Base-by-base conservation (phyloP, 2,888 invertebrate species). In the Cyaniris semiargus region DNA sequence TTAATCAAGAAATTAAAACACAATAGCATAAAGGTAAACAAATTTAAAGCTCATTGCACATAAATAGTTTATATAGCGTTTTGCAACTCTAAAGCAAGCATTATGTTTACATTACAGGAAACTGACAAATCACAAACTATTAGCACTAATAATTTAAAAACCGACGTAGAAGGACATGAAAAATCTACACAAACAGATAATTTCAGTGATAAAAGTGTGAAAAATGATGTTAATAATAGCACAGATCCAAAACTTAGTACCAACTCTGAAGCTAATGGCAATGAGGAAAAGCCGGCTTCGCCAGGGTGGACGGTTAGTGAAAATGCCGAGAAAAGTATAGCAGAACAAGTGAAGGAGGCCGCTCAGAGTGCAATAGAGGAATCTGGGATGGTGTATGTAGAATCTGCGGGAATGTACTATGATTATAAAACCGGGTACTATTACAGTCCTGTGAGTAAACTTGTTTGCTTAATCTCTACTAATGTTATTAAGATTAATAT, bases 341-440 rank as follows among this genome's bases (percentile, higher is more conserved):
- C 96, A 0, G 96, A 97, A 66, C 96, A 97, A 89, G 97, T 97
- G 76, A 96, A 96, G 75, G 95, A 96, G 86, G 97, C 95, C 3
- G 97, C 97, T 0, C 96, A 97, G 86, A 95, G 95, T 86, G 97
- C 96, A 5, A 89, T 96, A 85, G 95, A 96, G 83, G 95, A 97
- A 81, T 95, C 95, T 74, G 97, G 97, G 23, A 97, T 98, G 95
- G 96, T 97, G 44, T 98, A 97, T 89, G 98, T 98, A 81, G 96
- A 97, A 85, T 97, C 96, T 3, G 97, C 97, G 34, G 98, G 98
- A 81, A 95, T 98, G 91, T 98, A 98, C 90, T 98, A 98, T 89
- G 97, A 98, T 89, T 97, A 96, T 82, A 96, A 96, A 84, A 96
- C 97, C 81, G 98, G 98, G 80, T 98, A 97, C 91, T 98, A 98